phyloP scores from a whole-genome alignment of 2,888 invertebrate genomes.

The Drosophila paranaensis region DNA sequence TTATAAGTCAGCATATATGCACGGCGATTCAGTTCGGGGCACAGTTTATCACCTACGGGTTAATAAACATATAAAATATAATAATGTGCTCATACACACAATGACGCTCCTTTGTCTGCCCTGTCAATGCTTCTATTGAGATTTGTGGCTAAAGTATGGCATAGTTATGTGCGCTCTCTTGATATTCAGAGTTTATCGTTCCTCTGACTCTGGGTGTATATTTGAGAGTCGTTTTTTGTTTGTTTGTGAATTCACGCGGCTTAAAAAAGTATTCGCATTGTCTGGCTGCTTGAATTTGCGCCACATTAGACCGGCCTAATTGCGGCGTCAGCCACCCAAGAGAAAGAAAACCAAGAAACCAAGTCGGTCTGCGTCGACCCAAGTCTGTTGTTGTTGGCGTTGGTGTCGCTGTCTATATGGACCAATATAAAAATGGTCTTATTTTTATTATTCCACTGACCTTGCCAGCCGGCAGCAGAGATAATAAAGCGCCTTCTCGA shows the following conservation, averaged over 20 bases:
- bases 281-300: slow-evolving; percentile 33
- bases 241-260: neutral
- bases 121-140: slow-evolving; percentile 53
- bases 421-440: slow-evolving; percentile 33
- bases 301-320: slow-evolving; percentile 70
- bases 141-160: slow-evolving; percentile 64
- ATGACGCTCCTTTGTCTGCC: slow-evolving; percentile 1
- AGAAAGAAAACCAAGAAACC: slow-evolving; percentile 39
- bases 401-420: slow-evolving; percentile 31
- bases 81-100: neutral
- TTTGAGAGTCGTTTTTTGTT: slow-evolving; percentile 20
- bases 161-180: slow-evolving; percentile 36
- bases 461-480: slow-evolving; percentile 45
- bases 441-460: slow-evolving; percentile 67
- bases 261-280: slow-evolving; percentile 41
- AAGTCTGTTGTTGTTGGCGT: neutral
- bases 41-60: slow-evolving; percentile 3
- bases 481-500: slow-evolving; percentile 38
- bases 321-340: slow-evolving; percentile 60
- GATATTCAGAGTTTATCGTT: neutral
- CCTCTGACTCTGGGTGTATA: neutral
- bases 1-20: neutral
- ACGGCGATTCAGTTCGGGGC: neutral
- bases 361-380: slow-evolving; percentile 20
- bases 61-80: slow-evolving; percentile 8